A percentile compares a stretch with the other conserved stretches of the same genome.
phyloP scores from a whole-genome alignment of 92 coral and sea anemone genomes.

The Epizoanthus illoricatus region DNA sequence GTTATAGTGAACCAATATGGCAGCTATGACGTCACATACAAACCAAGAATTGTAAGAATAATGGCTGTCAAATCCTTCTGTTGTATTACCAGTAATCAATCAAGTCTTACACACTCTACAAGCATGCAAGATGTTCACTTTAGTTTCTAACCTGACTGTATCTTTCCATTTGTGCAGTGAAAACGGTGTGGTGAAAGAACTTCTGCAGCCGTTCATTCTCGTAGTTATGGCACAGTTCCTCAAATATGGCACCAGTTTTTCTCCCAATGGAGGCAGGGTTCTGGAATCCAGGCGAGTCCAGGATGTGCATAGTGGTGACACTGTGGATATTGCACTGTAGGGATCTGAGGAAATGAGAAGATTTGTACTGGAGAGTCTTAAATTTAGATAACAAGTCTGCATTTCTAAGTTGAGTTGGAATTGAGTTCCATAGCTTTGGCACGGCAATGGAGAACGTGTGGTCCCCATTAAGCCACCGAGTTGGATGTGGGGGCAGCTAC shows the following conservation, averaged over 20 bases:
- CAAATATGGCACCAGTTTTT: slow-evolving; percentile 77
- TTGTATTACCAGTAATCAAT: not conserved
- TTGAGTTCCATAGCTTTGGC: too few species aligned
- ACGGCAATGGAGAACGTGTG: too few species aligned
- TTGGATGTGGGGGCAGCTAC: too few species aligned
- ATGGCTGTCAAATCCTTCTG: too few species aligned
- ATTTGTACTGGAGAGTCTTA: not conserved
- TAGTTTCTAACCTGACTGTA: slow-evolving; percentile 69
- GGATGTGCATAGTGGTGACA: slow-evolving; percentile 85
- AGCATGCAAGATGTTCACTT: not conserved
- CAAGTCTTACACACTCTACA: not conserved
- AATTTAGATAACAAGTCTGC: too few species aligned
- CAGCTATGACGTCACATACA: too few species aligned
- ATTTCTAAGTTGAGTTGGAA: too few species aligned
- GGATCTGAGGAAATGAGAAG: slow-evolving; percentile 54
- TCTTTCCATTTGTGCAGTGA: slow-evolving; percentile 87
- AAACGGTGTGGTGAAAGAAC: slow-evolving; percentile 97
- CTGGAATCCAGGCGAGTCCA: slow-evolving; percentile 96
- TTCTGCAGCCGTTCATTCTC: slow-evolving; percentile 94
- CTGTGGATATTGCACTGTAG: slow-evolving; percentile 83
- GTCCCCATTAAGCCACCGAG: too few species aligned
- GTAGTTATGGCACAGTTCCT: slow-evolving; percentile 92
- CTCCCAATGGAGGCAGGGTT: slow-evolving; percentile 70
- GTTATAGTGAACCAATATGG: too few species aligned
- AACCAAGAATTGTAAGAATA: too few species aligned